Base-by-base conservation (phyloP, 1,140 invertebrate genomes). In the Pomacea maculata region DNA sequence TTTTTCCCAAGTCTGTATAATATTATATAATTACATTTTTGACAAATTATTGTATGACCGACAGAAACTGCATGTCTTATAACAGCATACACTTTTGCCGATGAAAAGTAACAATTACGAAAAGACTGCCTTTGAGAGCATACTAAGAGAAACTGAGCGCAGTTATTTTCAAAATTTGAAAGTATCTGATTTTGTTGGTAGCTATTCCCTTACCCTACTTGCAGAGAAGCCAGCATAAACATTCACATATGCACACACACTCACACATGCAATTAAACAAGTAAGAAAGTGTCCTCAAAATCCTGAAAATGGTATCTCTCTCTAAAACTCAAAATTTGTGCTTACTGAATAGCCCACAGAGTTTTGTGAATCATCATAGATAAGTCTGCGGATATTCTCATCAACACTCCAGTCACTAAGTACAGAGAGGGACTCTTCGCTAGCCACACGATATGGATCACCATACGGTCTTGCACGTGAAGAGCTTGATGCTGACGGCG, bases 331-430 rank as follows among this genome's bases (percentile, higher is more conserved):
- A 63, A 73, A 11, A 45, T 12, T 55, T 25, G 7, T 70, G 80
- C 75, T 73, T 67, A 74, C 77, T 54, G 77, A 57, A 81, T 80
- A 83, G 74, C 81, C 83, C 25, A 83, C 83, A 75, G 85, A 87
- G n/a, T 79, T 85, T 25, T 83, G 82, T 25, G 25, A 65, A 72
- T 87, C 85, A 64, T 86, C 88, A 82, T 89, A 90, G 12, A 91
- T 81, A 15, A 91, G 83, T 52, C 84, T 83, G 67, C 86, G 85
- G 63, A 91, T 86, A 71, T 87, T 80, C 63, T 90, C 89, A 82
- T 89, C 88, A 79, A 91, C 80, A 12, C 86, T 87, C 89, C 89
- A 90, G 74, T 83, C 84, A 87, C 89, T 90, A 15, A 91, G 65
- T 1, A 88, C 84, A 2, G 89, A 90, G 71, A 82, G 73, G 29